Conservation (phyloP, 2,888 invertebrate genomes). For the Lycocerus yunnanus region DNA sequence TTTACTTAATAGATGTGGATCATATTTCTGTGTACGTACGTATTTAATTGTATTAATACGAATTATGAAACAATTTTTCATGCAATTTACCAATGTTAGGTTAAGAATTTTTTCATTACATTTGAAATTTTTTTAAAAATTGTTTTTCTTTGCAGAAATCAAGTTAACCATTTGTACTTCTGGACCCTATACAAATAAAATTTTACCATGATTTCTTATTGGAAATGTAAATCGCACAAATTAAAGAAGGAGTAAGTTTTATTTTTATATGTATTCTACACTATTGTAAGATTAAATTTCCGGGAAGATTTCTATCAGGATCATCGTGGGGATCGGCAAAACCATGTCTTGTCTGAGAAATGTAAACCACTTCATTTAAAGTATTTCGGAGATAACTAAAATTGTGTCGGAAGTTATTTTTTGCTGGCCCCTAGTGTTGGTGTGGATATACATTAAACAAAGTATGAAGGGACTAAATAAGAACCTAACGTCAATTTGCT, state of each 20-base stretch:
- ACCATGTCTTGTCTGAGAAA: background rate
- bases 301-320: background rate
- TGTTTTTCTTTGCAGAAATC: background rate
- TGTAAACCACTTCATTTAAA: background rate
- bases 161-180: too few relatives aligned
- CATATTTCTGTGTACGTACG: background rate
- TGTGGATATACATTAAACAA: background rate
- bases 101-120: background rate
- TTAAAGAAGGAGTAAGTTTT: background rate
- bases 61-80: too few relatives aligned
- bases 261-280: background rate
- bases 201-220: background rate
- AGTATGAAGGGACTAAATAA: background rate
- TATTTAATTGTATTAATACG: too few relatives aligned
- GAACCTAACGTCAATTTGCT: background rate
- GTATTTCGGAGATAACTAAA: background rate
- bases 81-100: too few relatives aligned
- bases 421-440: background rate
- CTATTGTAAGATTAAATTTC: background rate
- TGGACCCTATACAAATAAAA: too few relatives aligned
- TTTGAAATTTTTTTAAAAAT: background rate
- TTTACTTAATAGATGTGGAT: background rate
- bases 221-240: background rate
- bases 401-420: background rate
- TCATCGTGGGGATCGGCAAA: background rate